Evolutionary conservation across 2,888 invertebrate species (phyloP).

Genomic region (Plemyria rubiginata): DNA sequence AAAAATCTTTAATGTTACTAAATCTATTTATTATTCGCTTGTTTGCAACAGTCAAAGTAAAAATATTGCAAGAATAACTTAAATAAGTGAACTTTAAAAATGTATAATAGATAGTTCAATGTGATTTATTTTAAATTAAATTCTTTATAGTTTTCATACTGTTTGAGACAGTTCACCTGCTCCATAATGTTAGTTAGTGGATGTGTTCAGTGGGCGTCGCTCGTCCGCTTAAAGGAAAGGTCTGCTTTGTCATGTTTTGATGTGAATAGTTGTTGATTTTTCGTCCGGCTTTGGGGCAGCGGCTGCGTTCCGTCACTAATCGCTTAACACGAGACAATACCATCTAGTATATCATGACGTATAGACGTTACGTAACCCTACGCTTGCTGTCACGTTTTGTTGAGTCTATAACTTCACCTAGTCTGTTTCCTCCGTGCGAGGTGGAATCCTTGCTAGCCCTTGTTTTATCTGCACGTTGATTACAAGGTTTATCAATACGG

Average conservation of each 20-base stretch:
- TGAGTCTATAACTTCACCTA: constrained; percentile 28
- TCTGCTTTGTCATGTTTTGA: constrained; percentile 43
- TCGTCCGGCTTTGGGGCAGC: constrained; percentile 41
- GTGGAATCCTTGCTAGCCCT: constrained; percentile 19
- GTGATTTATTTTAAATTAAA: no score
- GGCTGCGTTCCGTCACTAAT: constrained; percentile 41
- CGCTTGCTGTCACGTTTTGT: constrained; percentile 27
- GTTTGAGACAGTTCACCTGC: not conserved
- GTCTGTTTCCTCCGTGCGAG: constrained; percentile 27
- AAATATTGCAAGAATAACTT: no score
- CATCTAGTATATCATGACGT: constrained; percentile 35
- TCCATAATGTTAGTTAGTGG: not conserved
- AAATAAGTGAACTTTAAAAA: no score
- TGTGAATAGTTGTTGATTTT: constrained; percentile 40
- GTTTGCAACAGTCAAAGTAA: no score
- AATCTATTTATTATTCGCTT: not conserved
- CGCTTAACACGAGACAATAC: constrained; percentile 39
- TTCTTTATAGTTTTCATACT: no score
- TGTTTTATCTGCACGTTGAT: constrained; percentile 25
- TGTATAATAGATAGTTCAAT: no score
- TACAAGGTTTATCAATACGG: constrained; percentile 17
- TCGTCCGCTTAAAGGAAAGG: constrained; percentile 34
- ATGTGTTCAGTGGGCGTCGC: constrained; percentile 15
- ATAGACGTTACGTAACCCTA: constrained; percentile 28
- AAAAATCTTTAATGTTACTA: not conserved